Base-by-base conservation (phyloP, 2,888 invertebrate species). In the Iphiclides podalirius region DNA sequence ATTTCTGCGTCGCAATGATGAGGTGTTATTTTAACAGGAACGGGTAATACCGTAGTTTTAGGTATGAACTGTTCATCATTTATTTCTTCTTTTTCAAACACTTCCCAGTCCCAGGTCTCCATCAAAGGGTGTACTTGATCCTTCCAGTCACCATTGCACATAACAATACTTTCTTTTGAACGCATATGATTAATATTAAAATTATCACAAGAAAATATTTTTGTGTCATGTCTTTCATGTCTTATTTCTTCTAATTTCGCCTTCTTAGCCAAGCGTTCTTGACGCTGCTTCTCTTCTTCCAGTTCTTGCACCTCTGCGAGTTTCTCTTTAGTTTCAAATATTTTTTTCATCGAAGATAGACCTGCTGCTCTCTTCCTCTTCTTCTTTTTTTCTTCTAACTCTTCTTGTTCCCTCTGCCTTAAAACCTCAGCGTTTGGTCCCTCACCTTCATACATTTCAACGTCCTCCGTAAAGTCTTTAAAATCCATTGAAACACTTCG, bases 271-370 rank as follows among this genome's bases (percentile, higher is more conserved):
- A 72, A 63, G 17, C 85, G 69, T 37, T 75, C 83, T 57, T 75
- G 70, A 35, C 84, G 84, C 60, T 77, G 72, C 61, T 85, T 89
- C 60, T 89, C 78, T 72, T 91, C 92, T 67, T 93, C 91, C 52
- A 89, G 67, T 55, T 90, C 90, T 63, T 88, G 78, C 12, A 89
- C 89, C 64, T 94, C 94, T 1, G 92, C 94, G 28, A 91, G 84
- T 57, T 87, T 91, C 70, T 94, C 94, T 73, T 94, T 94, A 44
- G 93, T 94, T 79, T 95, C 94, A 73, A 95, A 95, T 62, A 94
- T 92, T 80, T 93, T 93, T 58, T 92, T 91, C 75, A 91, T 90
- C 42, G 91, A 90, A 40, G 91, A 92, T 14, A 94, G 69, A 39
- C 92, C 91, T 59, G 92, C 90, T n/a, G 91, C 90, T 47, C 91